These are phyloP conservation scores for Parnassius smintheus DNA, from an alignment of 2,888 invertebrate genomes.

Conservation along the genomic window DNA sequence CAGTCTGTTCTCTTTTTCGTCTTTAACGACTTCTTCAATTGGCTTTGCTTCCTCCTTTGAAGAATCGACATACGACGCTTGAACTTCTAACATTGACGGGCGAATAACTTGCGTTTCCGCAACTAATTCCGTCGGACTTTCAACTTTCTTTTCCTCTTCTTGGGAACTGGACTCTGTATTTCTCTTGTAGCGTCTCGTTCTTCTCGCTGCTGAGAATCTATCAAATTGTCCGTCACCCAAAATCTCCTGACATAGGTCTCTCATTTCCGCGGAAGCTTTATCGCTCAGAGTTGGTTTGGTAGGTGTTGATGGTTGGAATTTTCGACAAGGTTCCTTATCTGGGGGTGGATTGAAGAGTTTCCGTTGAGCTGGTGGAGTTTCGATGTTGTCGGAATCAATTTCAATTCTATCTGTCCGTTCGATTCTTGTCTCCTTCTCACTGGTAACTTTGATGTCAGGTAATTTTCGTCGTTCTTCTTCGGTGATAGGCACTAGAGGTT, in stretches of 20 bases:
- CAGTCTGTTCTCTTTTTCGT: conserved; percentile 82
- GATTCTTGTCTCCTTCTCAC: conserved; percentile 43
- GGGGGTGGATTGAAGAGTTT: conserved; percentile 84
- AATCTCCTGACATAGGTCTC: conserved; percentile 74
- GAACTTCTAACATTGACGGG: conserved; percentile 75
- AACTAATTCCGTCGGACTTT: conserved; percentile 64
- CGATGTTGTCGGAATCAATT: conserved; percentile 94
- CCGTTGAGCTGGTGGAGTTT: conserved; percentile 92
- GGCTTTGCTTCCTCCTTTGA: conserved; percentile 59
- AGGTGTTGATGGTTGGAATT: conserved; percentile 66
- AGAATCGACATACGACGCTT: conserved; percentile 72
- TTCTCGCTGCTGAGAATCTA: conserved; percentile 89
- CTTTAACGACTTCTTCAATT: conserved; percentile 56
- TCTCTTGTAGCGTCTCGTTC: conserved; percentile 90
- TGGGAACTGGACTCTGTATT: conserved; percentile 81
- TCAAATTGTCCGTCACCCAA: conserved; percentile 91
- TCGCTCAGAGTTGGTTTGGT: conserved; percentile 44
- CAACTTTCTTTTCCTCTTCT: conserved; percentile 78
- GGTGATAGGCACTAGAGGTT: conserved; percentile 78
- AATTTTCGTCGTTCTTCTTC: conserved; percentile 83
- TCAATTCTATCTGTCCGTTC: conserved; percentile 84
- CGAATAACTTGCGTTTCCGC: conserved; percentile 79
- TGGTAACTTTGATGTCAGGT: conserved; percentile 68
- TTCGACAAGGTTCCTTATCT: conserved; percentile 81
- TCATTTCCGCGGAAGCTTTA: conserved; percentile 65